Evolutionary conservation across 2,797 vertebrate genomes (phyloP), one percentile per base, ranked within the genome.

Genomic region (Rhynchotus rufescens): DNA sequence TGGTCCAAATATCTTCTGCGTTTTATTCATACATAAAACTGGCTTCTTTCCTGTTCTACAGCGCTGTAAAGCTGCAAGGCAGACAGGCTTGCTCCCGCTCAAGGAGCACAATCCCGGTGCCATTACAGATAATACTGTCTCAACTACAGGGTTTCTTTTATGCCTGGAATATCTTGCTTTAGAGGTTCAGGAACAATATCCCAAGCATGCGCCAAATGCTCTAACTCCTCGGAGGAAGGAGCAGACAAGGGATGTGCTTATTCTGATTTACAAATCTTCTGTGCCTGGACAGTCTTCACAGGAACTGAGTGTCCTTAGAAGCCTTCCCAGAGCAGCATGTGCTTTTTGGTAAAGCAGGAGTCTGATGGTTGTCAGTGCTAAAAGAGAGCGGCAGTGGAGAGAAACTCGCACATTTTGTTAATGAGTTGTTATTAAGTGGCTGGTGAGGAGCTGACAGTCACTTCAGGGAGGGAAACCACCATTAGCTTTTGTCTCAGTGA

Each of bases 361-460:
- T 87, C 60, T 32, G 28, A 67, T 68, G 7, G 40, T 36, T 54
- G 6, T 73, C 47, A 74, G 51, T 49, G 49, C 25, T 86, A 78
- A 92, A 90, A 80, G 47, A 86, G 86, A 91, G 72, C 3, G 45
- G 47, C 49, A 67, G 49, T 67, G 72, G 89, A 93, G 92, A 93
- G 59, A 47, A 96, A 81, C 45, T 84, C 76, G 59, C 34, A 44
- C 16, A 38, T 67, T 79, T 90, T 80, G 65, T 34, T 72, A 92
- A 92, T 9, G 3, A 82, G 65, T 32, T 94, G 73, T 75, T 90
- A 60, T 51, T 92, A 54, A 57, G 68, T 59, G 61, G 73, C 51
- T 74, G 21, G 84, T 38, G 40, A 94, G 71, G 36, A 88, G 88
- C 65, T 84, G 19, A 82, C 28, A 32, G 49, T 80, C 57, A 92